Base-by-base conservation (phyloP, 1,140 invertebrate species). In the Bombyx mandarina region DNA sequence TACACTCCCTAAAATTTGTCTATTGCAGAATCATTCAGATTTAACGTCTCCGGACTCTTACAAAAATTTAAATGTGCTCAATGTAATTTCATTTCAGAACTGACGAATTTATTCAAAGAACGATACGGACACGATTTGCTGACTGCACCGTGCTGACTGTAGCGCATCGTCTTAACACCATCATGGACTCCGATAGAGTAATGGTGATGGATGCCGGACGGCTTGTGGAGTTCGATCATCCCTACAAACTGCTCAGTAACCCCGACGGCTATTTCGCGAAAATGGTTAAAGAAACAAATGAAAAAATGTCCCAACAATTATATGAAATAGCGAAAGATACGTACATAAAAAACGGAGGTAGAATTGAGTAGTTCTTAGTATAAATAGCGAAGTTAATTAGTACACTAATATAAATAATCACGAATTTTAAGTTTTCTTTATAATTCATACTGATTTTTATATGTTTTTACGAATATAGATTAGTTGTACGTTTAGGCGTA, bases 131-230 rank as follows among this genome's bases (percentile, higher is more conserved):
- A 57, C 88, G 90, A 45, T 94, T 94, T 76, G 73, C 76, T 7
- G 84, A 90, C 49, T 92, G 91, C 69, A 94, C 93, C 0, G 91
- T 94, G 4, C 77, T 96, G 12, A 96, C 95, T 1, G 95, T 97
- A 60, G 95, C 95, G 9, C 95, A 96, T 86, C 88, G 95, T 45
- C 81, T 96, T 8, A 93, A 96, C 73, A 96, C 95, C 1, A 94
- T 96, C 48, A 93, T 96, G 92, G 94, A 96, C 74, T 93, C 91
- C 7, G 92, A 92, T 75, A 76, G 89, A 67, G 91, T 96, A 2
- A 86, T 96, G 67, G 94, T 96, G 5, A 91, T 97, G 89, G 91
- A 93, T 71, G 81, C 89, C 10, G 92, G 92, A 8, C 76, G 75
- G 6, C 76, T 90, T 26, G 90, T 89, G 26, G 91, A 91, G 69